Evolutionary conservation across 2,797 vertebrate species (phyloP).

Genomic region (Myiotriccus ornatus): DNA sequence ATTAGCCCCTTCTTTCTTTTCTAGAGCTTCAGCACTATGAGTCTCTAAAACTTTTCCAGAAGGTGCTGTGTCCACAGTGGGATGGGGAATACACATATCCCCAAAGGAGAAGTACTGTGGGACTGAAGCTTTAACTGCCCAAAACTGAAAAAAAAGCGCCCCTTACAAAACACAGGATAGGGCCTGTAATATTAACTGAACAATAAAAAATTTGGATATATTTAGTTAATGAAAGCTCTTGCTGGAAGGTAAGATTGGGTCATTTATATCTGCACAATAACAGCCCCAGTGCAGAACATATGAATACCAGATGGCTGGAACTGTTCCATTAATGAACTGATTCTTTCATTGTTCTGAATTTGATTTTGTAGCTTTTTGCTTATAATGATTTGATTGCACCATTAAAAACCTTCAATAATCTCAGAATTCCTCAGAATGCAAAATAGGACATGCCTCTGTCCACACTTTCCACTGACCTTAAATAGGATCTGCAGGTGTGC

Average conservation of each 20-base stretch:
- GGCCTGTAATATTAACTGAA: conserved; percentile 52
- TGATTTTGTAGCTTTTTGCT: conserved; percentile 72
- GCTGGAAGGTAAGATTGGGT: conserved; percentile 72
- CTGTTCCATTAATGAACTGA: conserved; percentile 75
- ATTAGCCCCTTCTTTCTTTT: neutral
- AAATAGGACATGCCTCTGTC: conserved; percentile 30
- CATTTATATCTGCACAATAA: conserved; percentile 70
- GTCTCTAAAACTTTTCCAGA: neutral
- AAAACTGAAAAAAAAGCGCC: neutral
- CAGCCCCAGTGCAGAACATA: conserved; percentile 59
- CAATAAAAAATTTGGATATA: conserved; percentile 53
- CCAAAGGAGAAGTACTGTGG: neutral
- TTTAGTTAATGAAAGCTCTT: conserved; percentile 69
- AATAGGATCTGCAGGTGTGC: neutral
- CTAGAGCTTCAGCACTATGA: neutral
- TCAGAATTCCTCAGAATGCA: conserved; percentile 46
- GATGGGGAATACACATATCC: neutral
- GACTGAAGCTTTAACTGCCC: neutral
- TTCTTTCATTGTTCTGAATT: conserved; percentile 76
- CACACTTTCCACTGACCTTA: conserved; percentile 34
- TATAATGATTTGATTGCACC: conserved; percentile 66
- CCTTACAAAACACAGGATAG: neutral
- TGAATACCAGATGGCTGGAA: conserved; percentile 80
- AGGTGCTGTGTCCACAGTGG: neutral
- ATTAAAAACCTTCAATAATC: conserved; percentile 65